Evolutionary conservation across 2,888 invertebrate species (phyloP), one percentile per base, ranked within the genome.

Genomic region (Epirrhoe alternata): DNA sequence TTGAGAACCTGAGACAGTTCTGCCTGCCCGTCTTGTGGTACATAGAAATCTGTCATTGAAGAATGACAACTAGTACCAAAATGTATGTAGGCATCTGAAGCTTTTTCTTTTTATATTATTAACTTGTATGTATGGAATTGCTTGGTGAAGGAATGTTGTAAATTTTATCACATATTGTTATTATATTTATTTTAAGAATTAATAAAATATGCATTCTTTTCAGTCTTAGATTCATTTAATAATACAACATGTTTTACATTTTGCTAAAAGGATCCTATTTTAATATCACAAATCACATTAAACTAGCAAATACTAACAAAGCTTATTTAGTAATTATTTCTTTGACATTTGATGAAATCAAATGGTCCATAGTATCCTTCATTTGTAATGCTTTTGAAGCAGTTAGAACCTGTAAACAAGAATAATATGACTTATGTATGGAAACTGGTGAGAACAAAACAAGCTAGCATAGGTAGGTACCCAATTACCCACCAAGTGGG

Each of bases 131-230:
- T 68, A 69, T 66, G 67, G 66, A 74, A 76, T 71, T 67, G 80
- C 79, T 80, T 77, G 89, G 88, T 89, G 88, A 85, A 76, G 89
- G 90, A 88, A 79, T 84, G 86, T 88, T 89, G 83, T 87, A 86
- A 83, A 87, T 86, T 84, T 84, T 85, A 85, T 85, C 83, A 85
- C 82, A 74, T 73, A 78, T 81, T 77, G 85, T 86, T 87, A 85
- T 85, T 84, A 79, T 89, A 87, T 89, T 89, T 89, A 88, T 88
- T 86, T 83, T 89, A 90, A 88, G 87, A 83, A 84, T 77, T 82
- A 90, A 72, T 88, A 88, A 89, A 88, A 87, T 84, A 87, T 86
- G 82, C 85, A 86, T 86, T 86, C 84, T 87, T 89, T 88, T 82
- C 72, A 67, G 74, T 66, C 54, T 66, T 49, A 30, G 5, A 16